Evolutionary conservation across 2,797 vertebrate genomes (phyloP), one percentile per base, ranked within the genome.

Genomic region (Triplophysa yarkandensis): DNA sequence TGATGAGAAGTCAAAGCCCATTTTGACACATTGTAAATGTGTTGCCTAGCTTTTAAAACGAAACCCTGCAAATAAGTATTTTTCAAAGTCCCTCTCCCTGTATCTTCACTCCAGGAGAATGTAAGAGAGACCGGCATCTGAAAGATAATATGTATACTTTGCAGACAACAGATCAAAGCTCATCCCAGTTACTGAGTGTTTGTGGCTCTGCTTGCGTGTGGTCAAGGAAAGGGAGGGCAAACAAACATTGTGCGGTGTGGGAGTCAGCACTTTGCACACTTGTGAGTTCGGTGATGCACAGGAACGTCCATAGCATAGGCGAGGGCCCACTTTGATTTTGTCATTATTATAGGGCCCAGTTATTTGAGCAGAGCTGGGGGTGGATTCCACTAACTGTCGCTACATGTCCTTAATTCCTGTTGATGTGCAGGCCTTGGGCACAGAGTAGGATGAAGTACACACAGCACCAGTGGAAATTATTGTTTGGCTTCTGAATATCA

Each of bases 361-460:
- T 91, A 89, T 87, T 86, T 80, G 82, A 85, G 85, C 71, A 79
- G 81, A 82, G 67, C 73, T 79, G 69, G 77, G 76, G 79, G 76
- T 75, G 23, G 73, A 73, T 78, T 81, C 86, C 87, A 87, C 87
- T 85, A 88, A 88, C 87, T 89, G 85, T 91, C 88, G 92, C 81
- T 79, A 88, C 90, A 88, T 92, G 90, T 90, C 89, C 91, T 90
- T 92, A 92, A 93, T 93, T 92, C 87, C 85, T 88, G 89, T 89
- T 92, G 91, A 93, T 92, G 91, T 92, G 87, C 83, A 83, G 87
- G 90, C 92, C 90, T 88, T 72, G 81, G 92, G 90, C 90, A 68
- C 81, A 86, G 84, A 74, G 55, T 86, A 87, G 91, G 91, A 92
- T 89, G 89, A 89, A 91, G 89, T 89, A 78, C 77, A 63, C 83